Base-by-base conservation (phyloP, 2,888 invertebrate genomes). In the Caenorhabditis sp. region DNA sequence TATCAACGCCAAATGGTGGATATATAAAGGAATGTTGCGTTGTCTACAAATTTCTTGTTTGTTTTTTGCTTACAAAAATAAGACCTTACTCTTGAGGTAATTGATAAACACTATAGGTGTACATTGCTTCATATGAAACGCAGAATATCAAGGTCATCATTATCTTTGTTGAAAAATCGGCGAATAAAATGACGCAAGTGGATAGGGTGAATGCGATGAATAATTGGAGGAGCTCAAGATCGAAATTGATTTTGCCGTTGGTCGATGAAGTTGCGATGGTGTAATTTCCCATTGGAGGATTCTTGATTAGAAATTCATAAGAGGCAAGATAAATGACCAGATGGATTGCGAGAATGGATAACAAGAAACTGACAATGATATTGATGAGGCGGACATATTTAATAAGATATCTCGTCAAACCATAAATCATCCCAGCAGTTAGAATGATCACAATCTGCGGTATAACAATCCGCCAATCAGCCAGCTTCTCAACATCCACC, bases 81-180 rank as follows among this genome's bases (percentile, higher is more conserved):
- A n/a, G n/a, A n/a, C n/a, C n/a, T n/a, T n/a, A n/a, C n/a, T n/a
- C n/a, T n/a, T n/a, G n/a, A n/a, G n/a, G n/a, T n/a, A n/a, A n/a
- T n/a, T n/a, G n/a, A n/a, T n/a, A n/a, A n/a, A n/a, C n/a, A n/a
- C n/a, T n/a, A n/a, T n/a, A n/a, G 7, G 67, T 72, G 4, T 67
- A 50, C 8, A 72, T n/a, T 14, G 50, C 20, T 1, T 64, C 12
- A 50, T 67, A 72, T 1, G 68, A 68, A 0, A 23, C 2, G 26
- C 65, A 72, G n/a, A 61, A 72, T 1, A 64, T 59, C 8, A 59
- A 1, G 1, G 67, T 54, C 72, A 72, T 72, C 17, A 67, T 14
- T n/a, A 67, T 53, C 23, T 72, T 72, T 26, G 68, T 72, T 50
- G 63, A 23, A 23, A 68, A 72, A 54, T 72, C 68, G 0, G 65